A percentile compares a stretch with the other conserved stretches of the same genome.
Conservation (phyloP, 2,113 vertebrate species). For the Oreochromis niloticus region DNA sequence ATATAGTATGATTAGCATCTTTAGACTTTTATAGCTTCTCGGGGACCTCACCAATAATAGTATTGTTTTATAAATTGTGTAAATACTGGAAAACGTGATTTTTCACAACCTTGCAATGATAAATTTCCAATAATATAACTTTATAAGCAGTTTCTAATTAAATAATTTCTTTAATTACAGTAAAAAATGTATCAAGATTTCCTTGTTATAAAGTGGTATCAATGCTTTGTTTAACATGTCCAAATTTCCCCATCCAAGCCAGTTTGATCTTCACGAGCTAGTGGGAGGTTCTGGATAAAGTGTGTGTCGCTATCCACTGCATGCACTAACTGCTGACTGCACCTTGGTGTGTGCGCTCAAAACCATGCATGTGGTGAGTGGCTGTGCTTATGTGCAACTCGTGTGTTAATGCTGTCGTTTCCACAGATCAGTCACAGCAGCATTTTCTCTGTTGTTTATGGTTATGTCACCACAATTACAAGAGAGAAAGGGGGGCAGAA, state of each 20-base stretch:
- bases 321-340: background rate
- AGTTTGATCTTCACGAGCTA: background rate
- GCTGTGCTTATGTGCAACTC: slow-evolving; percentile 41
- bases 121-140: background rate
- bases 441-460: slow-evolving; percentile 77
- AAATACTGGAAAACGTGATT: background rate
- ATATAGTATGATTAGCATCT: background rate
- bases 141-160: background rate
- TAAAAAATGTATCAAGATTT: background rate
- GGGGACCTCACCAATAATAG: background rate
- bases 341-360: background rate
- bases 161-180: background rate
- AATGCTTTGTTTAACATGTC: background rate
- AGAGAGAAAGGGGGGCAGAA: slow-evolving; percentile 56
- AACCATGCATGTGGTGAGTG: background rate
- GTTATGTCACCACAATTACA: slow-evolving; percentile 93
- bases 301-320: background rate
- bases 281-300: background rate
- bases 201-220: background rate
- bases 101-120: background rate
- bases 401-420: slow-evolving; percentile 66
- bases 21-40: background rate
- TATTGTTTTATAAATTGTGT: background rate
- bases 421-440: slow-evolving; percentile 73
- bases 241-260: background rate